Percentiles rank a stretch among this genome's conserved stretches.
phyloP scores from a whole-genome alignment of 1,140 invertebrate genomes.

The Meteorus sp. region DNA sequence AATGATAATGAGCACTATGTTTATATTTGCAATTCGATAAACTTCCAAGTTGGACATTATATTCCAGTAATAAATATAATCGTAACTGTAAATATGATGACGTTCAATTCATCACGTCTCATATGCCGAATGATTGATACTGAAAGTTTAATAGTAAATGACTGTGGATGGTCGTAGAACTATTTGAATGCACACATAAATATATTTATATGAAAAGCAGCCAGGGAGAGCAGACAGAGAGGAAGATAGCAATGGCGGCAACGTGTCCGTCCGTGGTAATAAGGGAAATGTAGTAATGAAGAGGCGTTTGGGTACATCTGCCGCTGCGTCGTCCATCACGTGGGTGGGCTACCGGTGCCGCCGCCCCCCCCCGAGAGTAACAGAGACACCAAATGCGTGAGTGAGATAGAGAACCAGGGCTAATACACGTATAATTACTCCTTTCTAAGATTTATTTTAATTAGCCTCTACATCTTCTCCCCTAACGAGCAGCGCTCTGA shows the following conservation, averaged over 20 bases:
- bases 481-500: slow-evolving; percentile 55
- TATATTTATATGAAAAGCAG: too few relatives aligned
- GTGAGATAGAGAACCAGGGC: too few relatives aligned
- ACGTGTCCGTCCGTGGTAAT: slow-evolving; percentile 51
- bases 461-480: slow-evolving; percentile 56
- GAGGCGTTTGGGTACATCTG: slow-evolving; percentile 59
- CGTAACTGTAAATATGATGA: too few relatives aligned
- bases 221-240: background rate
- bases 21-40: slow-evolving; percentile 24
- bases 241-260: slow-evolving; percentile 34
- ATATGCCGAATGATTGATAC: too few relatives aligned
- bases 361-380: too few relatives aligned
- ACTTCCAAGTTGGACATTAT: slow-evolving; percentile 17
- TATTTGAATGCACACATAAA: too few relatives aligned
- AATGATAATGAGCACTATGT: too few relatives aligned
- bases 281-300: slow-evolving; percentile 60
- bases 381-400: too few relatives aligned
- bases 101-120: too few relatives aligned
- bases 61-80: background rate
- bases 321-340: slow-evolving; percentile 58
- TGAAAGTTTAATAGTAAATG: too few relatives aligned
- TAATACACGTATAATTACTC: slow-evolving; percentile 63
- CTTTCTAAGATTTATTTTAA: slow-evolving; percentile 62
- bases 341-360: slow-evolving; percentile 34
- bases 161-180: too few relatives aligned